Conservation (phyloP, 2,888 invertebrate species). For the Apoderus coryli region DNA sequence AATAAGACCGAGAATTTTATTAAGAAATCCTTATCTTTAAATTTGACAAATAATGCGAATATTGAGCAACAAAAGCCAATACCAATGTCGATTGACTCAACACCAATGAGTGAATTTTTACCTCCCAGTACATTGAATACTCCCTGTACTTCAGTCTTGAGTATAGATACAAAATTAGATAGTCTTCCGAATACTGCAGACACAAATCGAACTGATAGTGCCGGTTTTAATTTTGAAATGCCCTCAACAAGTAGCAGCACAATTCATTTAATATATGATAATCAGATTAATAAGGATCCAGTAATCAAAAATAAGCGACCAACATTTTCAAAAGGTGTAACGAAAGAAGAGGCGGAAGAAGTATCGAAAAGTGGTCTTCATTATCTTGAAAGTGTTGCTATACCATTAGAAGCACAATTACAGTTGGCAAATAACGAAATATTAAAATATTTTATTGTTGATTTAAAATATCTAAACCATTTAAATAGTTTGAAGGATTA, state of each 20-base stretch:
- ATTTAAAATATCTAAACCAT: slow-evolving; percentile 54
- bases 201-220: slow-evolving; percentile 35
- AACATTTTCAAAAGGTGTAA: slow-evolving; percentile 24
- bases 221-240: slow-evolving; percentile 23
- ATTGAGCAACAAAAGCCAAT: slow-evolving; percentile 16
- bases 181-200: slow-evolving; percentile 27
- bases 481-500: slow-evolving; percentile 60
- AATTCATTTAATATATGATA: slow-evolving; percentile 11
- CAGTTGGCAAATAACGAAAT: slow-evolving; percentile 59
- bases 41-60: slow-evolving; percentile 22
- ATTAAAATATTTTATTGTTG: slow-evolving; percentile 48
- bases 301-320: background rate
- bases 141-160: slow-evolving; percentile 19
- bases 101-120: slow-evolving; percentile 25
- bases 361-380: slow-evolving; percentile 24
- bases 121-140: slow-evolving; percentile 16
- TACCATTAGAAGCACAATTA: slow-evolving; percentile 53
- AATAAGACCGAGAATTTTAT: slow-evolving; percentile 11
- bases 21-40: slow-evolving; percentile 20
- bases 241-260: slow-evolving; percentile 5
- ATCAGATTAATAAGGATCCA: slow-evolving; percentile 5
- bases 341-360: slow-evolving; percentile 31
- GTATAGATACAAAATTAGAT: slow-evolving; percentile 18
- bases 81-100: slow-evolving; percentile 32
- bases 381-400: slow-evolving; percentile 35